Evolutionary conservation across 2,888 invertebrate genomes (phyloP).

Genomic region (Callosobruchus maculatus): DNA sequence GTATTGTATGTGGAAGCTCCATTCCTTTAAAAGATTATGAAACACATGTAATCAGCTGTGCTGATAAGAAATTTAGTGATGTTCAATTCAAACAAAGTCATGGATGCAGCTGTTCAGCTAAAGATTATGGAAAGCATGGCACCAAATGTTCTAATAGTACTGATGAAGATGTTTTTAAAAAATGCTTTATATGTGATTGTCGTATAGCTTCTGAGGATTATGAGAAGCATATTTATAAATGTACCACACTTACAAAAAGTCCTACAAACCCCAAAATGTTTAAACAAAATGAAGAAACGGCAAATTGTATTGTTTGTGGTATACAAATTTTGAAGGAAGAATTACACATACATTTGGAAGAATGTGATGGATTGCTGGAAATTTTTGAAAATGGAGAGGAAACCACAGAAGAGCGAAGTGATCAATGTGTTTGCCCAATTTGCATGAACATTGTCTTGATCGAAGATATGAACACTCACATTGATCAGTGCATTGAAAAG

Average conservation of each 20-base stretch:
- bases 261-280: conserved; percentile 45
- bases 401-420: conserved; percentile 20
- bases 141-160: conserved; percentile 38
- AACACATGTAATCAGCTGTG: conserved; percentile 23
- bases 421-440: conserved; percentile 55
- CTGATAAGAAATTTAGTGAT: conserved; percentile 25
- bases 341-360: conserved; percentile 47
- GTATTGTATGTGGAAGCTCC: conserved; percentile 21
- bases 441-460: conserved; percentile 56
- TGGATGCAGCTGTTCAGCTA: neutral
- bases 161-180: neutral
- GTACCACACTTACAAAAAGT: neutral
- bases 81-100: neutral
- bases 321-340: conserved; percentile 36
- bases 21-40: conserved; percentile 19
- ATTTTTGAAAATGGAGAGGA: conserved; percentile 41
- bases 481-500: conserved; percentile 50
- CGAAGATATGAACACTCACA: conserved; percentile 57
- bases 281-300: conserved; percentile 28
- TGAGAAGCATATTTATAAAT: neutral
- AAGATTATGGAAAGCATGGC: neutral
- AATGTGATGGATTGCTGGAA: conserved; percentile 45
- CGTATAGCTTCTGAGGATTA: conserved; percentile 23
- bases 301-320: conserved; percentile 48
- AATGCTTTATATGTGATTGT: conserved; percentile 39